Evolutionary conservation across 2,888 invertebrate species (phyloP), one percentile per base, ranked within the genome.

Genomic region (Silvanus unidentatus): DNA sequence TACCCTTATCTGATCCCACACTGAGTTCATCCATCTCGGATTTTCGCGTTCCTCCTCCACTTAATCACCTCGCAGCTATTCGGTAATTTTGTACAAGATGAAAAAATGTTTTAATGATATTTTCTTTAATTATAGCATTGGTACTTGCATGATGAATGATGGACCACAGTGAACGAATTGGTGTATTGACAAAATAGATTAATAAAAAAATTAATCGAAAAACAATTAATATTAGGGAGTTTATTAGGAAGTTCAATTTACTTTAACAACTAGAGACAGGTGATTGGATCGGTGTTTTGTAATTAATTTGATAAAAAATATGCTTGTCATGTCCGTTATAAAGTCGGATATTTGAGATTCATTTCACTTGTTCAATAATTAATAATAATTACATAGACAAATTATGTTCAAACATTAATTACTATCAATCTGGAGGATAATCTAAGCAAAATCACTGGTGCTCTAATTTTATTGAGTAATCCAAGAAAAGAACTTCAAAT

Each of bases 251-350:
- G 22, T 22, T 22, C 22, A 22, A 22, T 22, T 22, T 22, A 22
- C 22, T 22, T 22, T 22, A 22, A 22, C 8, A 22, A 22, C 22
- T 22, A 22, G 32, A 39, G 49, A 53, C 53, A 53, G 53, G 53
- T 53, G 53, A 50, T 50, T 48, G 42, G 45, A 42, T 39, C 44
- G 46, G 22, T 22, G 22, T 22, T 22, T 39, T 44, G 48, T 53
- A 53, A 53, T 53, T 53, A 53, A 50, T 50, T 50, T 45, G 22
- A 22, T 22, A 22, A 42, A 48, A 53, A 53, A 53, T 48, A 44
- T 44, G 50, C 53, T 29, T 44, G 49, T 53, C 53, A 53, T 50
- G 53, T 53, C 53, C 53, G 53, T 43, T 48, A 45, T 39, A 47
- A 42, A 8, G 22, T 22, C 22, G 22, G 22, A 22, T 22, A 22